Base-by-base conservation (phyloP, 2,113 vertebrate species). In the Triplophysa siluroides region DNA sequence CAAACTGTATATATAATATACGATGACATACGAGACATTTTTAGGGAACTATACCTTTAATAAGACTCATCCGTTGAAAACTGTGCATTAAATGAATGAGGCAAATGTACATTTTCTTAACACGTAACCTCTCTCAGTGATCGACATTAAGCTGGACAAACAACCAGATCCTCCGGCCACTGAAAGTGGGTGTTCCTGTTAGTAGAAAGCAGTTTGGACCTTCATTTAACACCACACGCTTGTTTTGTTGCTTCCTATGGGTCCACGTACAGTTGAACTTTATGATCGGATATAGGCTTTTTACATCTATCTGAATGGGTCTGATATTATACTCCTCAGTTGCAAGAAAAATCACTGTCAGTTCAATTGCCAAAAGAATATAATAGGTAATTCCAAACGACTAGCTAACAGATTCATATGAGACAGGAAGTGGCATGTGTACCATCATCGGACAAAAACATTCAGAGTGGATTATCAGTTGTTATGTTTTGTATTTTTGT, bases 81-180 rank as follows among this genome's bases (percentile, higher is more conserved):
- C 33, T 38, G 7, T 38, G 33, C 33, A 38, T 38, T 38, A 38
- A 38, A 38, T 29, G 33, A 38, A 19, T 19, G 43, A 58, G 38
- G 61, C 13, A 11, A 12, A 65, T 18, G n/a, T 45, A 18, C 24
- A 29, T 67, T 82, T 82, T 38, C 80, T 85, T 82, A 62, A 79
- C 67, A 21, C 54, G 18, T 60, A 66, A 68, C 62, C 13, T 21
- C 52, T 21, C 19, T 16, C 78, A 94, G 93, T 93, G 93, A 93
- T 93, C 19, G 93, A 93, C 89, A 94, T 93, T 83, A 94, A 93
- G 87, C 89, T 93, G 90, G 93, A 94, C 86, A 94, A 94, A 85
- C 91, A 91, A 69, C 92, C 92, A 84, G 93, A 94, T 84, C 91
- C 92, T 63, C 92, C 92, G 2, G 90, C 90, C 87, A 92, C 90